phyloP scores from a whole-genome alignment of 2,113 vertebrate species.

The Pholis gunnellus region DNA sequence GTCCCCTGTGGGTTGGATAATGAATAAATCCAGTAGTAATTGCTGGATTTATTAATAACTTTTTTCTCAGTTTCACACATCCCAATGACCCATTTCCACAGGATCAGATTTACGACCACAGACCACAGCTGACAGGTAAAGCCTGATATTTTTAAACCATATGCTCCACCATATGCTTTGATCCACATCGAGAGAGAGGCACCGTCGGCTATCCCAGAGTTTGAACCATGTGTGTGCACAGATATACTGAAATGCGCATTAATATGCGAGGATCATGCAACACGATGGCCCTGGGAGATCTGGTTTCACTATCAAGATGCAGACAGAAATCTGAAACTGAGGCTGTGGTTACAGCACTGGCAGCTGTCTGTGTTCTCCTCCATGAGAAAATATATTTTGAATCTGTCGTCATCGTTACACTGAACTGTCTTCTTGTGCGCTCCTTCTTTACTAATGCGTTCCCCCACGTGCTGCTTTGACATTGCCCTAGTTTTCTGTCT shows the following conservation, averaged over 20 bases:
- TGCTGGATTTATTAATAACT: slow-evolving; percentile 1
- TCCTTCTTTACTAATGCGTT: slow-evolving; percentile 34
- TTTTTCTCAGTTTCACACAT: slow-evolving; percentile 42
- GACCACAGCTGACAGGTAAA: slow-evolving; percentile 61
- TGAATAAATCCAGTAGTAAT: slow-evolving; percentile 32
- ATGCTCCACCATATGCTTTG: slow-evolving; percentile 12
- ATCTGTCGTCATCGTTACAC: slow-evolving; percentile 35
- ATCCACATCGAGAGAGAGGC: slow-evolving; percentile 8
- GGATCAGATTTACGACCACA: slow-evolving; percentile 58
- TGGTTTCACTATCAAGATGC: slow-evolving; percentile 1
- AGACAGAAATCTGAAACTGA: slow-evolving; percentile 25
- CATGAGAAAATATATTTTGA: slow-evolving; percentile 29
- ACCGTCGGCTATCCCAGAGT: not conserved
- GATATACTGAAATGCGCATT: slow-evolving; percentile 23
- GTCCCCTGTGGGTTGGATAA: slow-evolving; percentile 39
- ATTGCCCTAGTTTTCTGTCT: slow-evolving; percentile 69
- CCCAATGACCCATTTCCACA: slow-evolving; percentile 63
- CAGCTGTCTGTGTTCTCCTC: slow-evolving; percentile 34
- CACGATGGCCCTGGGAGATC: not conserved
- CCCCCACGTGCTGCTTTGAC: slow-evolving; percentile 49
- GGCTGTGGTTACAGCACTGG: slow-evolving; percentile 20
- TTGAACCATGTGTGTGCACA: slow-evolving; percentile 7
- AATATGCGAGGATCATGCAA: slow-evolving; percentile 27
- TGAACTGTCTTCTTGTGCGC: not conserved
- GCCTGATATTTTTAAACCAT: slow-evolving; percentile 48